Conservation (phyloP, 2,888 invertebrate species). For the Thalpophila matura region DNA sequence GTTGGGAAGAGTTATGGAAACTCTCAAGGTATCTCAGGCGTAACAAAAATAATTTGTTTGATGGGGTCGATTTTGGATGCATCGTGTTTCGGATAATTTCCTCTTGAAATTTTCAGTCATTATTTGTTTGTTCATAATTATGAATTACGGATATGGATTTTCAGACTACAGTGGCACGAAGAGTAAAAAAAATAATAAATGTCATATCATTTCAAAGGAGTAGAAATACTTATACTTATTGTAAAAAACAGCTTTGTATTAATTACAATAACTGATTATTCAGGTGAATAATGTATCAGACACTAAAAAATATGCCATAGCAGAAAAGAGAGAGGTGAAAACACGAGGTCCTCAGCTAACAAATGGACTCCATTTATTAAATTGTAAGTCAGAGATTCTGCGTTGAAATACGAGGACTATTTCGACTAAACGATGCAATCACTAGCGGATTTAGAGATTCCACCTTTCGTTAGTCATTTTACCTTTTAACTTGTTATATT, state of each 20-base stretch:
- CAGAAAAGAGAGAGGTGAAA: constrained; percentile 39
- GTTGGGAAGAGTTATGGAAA: too few relatives aligned
- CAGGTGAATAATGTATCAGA: not conserved
- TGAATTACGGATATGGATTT: too few relatives aligned
- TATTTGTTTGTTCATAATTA: too few relatives aligned
- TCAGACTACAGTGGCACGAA: too few relatives aligned
- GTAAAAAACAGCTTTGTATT: not conserved
- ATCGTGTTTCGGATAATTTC: too few relatives aligned
- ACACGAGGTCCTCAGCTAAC: constrained; percentile 66
- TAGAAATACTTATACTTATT: not conserved
- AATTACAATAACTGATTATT: constrained; percentile 9
- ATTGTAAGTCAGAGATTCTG: constrained; percentile 79
- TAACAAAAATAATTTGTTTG: too few relatives aligned
- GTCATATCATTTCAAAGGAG: too few relatives aligned
- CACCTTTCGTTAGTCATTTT: constrained; percentile 72
- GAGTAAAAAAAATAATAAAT: too few relatives aligned
- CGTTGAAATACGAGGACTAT: constrained; percentile 87
- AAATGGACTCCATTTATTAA: constrained; percentile 84
- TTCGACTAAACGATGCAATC: constrained; percentile 87
- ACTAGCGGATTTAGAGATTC: constrained; percentile 84
- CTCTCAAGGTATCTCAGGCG: too few relatives aligned
- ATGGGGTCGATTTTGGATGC: too few relatives aligned
- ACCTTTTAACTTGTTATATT: constrained; percentile 61
- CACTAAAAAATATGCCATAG: constrained; percentile 32
- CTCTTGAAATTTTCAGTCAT: too few relatives aligned